Evolutionary conservation across 2,113 vertebrate genomes (phyloP).

Genomic region (Serinus canaria): DNA sequence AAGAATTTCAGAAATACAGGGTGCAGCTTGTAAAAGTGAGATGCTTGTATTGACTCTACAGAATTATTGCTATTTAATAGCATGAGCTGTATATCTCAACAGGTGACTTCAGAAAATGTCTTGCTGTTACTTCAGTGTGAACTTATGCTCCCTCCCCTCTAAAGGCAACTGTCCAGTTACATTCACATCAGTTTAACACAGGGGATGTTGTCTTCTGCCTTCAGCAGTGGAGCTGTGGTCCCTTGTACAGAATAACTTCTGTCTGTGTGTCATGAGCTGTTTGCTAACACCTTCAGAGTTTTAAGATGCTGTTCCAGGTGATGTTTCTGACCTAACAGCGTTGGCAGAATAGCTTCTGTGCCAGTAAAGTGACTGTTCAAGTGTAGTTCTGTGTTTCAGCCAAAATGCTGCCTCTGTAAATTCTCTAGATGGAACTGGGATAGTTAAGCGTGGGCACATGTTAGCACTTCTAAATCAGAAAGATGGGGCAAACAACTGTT

Average conservation of each 20-base stretch:
- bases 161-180: not conserved
- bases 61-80: not conserved
- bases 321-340: not conserved
- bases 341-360: not conserved
- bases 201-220: not conserved
- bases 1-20: not conserved
- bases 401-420: not conserved
- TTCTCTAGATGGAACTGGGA: not conserved
- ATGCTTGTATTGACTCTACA: not conserved
- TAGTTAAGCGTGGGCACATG: not conserved
- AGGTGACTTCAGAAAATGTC: not conserved
- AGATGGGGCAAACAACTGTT: not conserved
- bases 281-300: not conserved
- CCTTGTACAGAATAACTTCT: not conserved
- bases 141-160: accelerated
- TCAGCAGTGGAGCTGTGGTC: not conserved
- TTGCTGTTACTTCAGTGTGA: not conserved
- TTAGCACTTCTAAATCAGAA: not conserved
- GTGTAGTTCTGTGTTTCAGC: not conserved
- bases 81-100: not conserved
- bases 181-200: not conserved
- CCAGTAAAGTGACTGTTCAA: not conserved
- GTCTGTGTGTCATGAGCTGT: not conserved
- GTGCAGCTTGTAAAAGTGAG: not conserved
- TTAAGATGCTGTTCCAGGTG: not conserved